Percentiles rank a stretch among this genome's conserved stretches.
Evolutionary conservation across 2,888 invertebrate genomes (phyloP).

Genomic region (Ecliptopera silaceata): DNA sequence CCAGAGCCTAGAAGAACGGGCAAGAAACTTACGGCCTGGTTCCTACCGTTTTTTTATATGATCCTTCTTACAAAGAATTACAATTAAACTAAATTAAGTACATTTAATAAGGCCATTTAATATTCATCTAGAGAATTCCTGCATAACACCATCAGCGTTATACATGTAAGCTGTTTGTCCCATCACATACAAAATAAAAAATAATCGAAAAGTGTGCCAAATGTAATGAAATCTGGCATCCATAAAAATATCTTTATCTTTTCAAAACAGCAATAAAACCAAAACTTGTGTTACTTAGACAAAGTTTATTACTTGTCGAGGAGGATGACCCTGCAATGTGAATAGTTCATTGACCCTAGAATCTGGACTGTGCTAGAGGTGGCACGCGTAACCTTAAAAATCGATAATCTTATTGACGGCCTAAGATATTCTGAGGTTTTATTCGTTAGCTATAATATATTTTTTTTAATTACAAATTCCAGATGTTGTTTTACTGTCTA

Average conservation of each 20-base stretch:
- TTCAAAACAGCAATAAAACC: conserved; percentile 22
- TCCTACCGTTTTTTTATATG: too few relatives aligned
- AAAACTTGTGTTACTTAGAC: conserved; percentile 22
- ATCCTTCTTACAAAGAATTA: too few relatives aligned
- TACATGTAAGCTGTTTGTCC: too few relatives aligned
- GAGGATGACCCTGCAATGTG: conserved; percentile 30
- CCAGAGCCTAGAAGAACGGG: too few relatives aligned
- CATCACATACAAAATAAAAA: too few relatives aligned
- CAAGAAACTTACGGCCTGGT: too few relatives aligned
- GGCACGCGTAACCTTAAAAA: conserved; percentile 14
- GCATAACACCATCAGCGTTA: too few relatives aligned
- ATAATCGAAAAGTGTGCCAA: not conserved
- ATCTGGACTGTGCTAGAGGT: conserved; percentile 17
- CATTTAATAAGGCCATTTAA: too few relatives aligned
- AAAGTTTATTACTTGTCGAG: conserved; percentile 24
- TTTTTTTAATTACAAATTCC: too few relatives aligned
- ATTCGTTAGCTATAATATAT: not conserved
- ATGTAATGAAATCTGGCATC: not conserved
- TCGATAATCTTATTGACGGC: not conserved
- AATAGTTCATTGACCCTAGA: conserved; percentile 14
- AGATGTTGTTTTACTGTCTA: too few relatives aligned
- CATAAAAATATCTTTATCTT: not conserved
- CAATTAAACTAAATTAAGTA: too few relatives aligned
- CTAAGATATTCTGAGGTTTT: not conserved
- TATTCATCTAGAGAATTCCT: too few relatives aligned